A percentile compares a stretch with the other conserved stretches of the same genome.
Conservation (phyloP, 2,888 invertebrate species). For the Hirtodrosophila cameraria region DNA sequence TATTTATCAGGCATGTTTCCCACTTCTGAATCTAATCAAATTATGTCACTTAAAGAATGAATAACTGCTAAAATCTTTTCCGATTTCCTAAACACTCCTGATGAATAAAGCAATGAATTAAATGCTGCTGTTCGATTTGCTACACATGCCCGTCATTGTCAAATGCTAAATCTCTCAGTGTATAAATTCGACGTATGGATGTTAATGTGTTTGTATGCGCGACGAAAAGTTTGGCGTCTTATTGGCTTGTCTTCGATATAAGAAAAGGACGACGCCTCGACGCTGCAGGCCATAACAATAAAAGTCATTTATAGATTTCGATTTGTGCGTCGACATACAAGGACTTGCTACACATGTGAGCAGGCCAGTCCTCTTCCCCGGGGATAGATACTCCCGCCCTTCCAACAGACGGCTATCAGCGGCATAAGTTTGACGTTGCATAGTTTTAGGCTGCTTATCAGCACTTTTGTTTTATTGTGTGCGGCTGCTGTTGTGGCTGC, state of each 20-base stretch:
- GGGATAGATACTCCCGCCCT: conserved; percentile 5
- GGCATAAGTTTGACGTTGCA: conserved; percentile 67
- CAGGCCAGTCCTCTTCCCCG: conserved; percentile 5
- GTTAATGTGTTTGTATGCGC: conserved; percentile 13
- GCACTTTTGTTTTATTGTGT: conserved; percentile 66
- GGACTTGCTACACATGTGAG: conserved; percentile 33
- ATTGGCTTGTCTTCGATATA: conserved; percentile 38
- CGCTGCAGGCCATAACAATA: conserved; percentile 76
- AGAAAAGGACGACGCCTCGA: conserved; percentile 33
- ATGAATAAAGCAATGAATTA: too few relatives aligned
- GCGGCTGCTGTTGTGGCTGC: conserved; percentile 12
- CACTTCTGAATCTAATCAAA: too few relatives aligned
- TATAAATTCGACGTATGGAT: too few relatives aligned
- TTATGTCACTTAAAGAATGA: too few relatives aligned
- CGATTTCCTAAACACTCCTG: too few relatives aligned
- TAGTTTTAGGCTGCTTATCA: conserved; percentile 74
- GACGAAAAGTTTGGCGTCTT: conserved; percentile 68
- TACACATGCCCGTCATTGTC: too few relatives aligned
- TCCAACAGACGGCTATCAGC: conserved; percentile 7
- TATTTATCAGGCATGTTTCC: too few relatives aligned
- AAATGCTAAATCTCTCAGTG: too few relatives aligned
- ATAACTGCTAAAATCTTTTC: too few relatives aligned
- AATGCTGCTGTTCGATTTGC: too few relatives aligned
- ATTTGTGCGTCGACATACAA: conserved; percentile 49
- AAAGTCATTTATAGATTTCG: conserved; percentile 80